phyloP scores from a whole-genome alignment of 2,113 vertebrate genomes.

The Mixornis gularis region DNA sequence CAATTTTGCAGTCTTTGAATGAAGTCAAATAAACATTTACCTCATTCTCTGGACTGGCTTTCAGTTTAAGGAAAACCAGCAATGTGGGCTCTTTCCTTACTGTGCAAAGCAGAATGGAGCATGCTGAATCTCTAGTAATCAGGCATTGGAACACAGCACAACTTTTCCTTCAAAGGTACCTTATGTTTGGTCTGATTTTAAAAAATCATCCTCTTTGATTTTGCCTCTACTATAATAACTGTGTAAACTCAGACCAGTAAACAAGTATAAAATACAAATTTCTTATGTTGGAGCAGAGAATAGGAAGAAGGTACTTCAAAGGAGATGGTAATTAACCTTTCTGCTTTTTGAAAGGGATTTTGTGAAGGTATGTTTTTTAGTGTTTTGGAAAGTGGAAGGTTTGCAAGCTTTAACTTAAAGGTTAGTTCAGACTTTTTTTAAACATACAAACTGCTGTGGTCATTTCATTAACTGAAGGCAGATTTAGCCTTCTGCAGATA shows the following conservation, averaged over 20 bases:
- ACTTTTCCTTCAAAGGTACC: not conserved
- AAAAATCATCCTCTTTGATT: not conserved
- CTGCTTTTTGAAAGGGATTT: not conserved
- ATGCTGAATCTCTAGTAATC: not conserved
- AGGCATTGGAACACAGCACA: not conserved
- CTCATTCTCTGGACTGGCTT: not conserved
- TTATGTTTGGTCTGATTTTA: not conserved
- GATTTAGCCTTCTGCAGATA: not conserved
- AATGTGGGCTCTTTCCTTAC: not conserved
- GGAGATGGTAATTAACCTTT: not conserved
- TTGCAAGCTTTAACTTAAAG: not conserved
- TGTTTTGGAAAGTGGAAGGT: not conserved
- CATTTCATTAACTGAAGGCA: not conserved
- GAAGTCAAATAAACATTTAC: not conserved
- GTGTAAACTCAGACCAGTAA: not conserved
- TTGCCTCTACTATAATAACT: not conserved
- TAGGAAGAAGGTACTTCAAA: not conserved
- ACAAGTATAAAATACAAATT: not conserved
- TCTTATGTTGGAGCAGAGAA: not conserved
- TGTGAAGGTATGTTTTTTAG: not conserved
- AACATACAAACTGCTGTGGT: not conserved
- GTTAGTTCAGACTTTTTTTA: not conserved
- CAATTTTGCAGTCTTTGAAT: not conserved
- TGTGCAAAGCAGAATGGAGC: not conserved
- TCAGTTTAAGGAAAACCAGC: not conserved